Evolutionary conservation across 2,888 invertebrate genomes (phyloP).

Genomic region (Nephrotoma guestfalica): DNA sequence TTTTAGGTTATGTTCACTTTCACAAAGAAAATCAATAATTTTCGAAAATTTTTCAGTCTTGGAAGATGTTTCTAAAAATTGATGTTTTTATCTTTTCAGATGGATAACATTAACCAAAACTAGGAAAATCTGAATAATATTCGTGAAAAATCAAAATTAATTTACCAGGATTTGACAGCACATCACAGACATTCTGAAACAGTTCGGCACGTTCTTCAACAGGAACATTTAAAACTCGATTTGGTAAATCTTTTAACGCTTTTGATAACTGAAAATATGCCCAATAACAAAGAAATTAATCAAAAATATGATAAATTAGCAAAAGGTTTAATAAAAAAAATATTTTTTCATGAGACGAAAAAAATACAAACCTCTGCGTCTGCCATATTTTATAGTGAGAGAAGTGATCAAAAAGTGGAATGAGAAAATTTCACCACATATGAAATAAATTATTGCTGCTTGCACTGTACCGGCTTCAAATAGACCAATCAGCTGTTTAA

Average conservation of each 20-base stretch:
- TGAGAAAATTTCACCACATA: background rate
- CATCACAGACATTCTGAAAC: conserved; percentile 28
- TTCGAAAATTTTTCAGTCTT: background rate
- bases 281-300: conserved; percentile 5
- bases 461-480: background rate
- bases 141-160: conserved; percentile 10
- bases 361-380: conserved; percentile 18
- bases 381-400: conserved; percentile 16
- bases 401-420: background rate
- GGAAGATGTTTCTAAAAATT: background rate
- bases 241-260: conserved; percentile 29
- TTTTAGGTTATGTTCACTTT: conserved; percentile 4
- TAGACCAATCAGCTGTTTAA: conserved; percentile 4
- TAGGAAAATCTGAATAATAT: background rate
- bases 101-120: conserved; percentile 2
- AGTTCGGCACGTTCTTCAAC: conserved; percentile 24
- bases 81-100: background rate
- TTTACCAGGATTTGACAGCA: conserved; percentile 60
- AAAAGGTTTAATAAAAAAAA: background rate
- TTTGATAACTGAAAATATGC: conserved; percentile 26
- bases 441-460: background rate
- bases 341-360: background rate
- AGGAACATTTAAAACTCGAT: conserved; percentile 24
- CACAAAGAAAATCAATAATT: conserved; percentile 1
- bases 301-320: background rate